Evolutionary conservation across 2,113 vertebrate species (phyloP), one percentile per base, ranked within the genome.

Genomic region (Galbula dea): DNA sequence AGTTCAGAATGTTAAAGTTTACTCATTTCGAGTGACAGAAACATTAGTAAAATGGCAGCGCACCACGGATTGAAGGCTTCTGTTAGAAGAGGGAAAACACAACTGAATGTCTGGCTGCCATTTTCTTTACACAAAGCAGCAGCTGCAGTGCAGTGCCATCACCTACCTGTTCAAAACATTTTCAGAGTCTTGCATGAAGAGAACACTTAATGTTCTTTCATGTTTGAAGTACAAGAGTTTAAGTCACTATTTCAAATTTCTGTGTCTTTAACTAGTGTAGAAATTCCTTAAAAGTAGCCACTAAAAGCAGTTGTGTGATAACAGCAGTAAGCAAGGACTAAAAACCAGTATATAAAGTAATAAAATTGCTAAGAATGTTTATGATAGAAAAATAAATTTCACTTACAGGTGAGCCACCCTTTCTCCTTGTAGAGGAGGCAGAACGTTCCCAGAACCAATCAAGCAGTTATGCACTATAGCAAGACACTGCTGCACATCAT

Each of bases 401-500:
- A 98, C 99, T 99, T 97, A 99, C 99, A 99, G 97, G 72, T 98
- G 98, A 93, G 98, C 94, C 63, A 99, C 97, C 45, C 97, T 98
- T 67, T 99, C 98, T 97, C 99, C 99, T 97, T 98, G 98, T 76
- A 99, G 94, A 30, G 99, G 98, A 76, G 99, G 99, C 92, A 99
- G 97, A 95, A 99, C 90, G 91, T 98, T 98, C 51, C 99, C 99
- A 66, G 99, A 99, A 87, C 99, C 99, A 75, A 99, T 98, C 68
- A 99, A 97, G 96, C 99, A 99, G 97, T 99, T 99, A 88, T 99
- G 99, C 67, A 99, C 97, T 54, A 99, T 98, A 79, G 98, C 98
- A 91, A 99, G 98, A 96, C 98, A 98, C 95, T 99, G 99, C 5
- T 99, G 98, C 93, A 99, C 98, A 93, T 99, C 99, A 97, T 99